Evolutionary conservation across 1,140 invertebrate genomes (phyloP).

Genomic region (Marisa cornuarietis): DNA sequence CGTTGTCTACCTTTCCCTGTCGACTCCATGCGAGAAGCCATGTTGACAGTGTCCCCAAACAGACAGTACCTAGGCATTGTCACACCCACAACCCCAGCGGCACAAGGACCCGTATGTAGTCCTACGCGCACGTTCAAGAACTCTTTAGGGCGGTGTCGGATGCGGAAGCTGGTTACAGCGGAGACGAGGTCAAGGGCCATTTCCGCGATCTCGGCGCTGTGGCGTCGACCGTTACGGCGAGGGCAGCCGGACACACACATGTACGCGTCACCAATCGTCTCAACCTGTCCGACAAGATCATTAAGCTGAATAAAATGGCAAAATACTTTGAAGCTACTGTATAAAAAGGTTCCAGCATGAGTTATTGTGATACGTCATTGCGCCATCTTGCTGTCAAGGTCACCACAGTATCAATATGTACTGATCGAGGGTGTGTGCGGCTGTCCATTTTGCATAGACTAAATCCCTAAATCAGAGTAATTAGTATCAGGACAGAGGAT

Average conservation of each 20-base stretch:
- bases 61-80: constrained; percentile 60
- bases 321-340: not conserved
- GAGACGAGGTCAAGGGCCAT: constrained; percentile 90
- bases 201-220: constrained; percentile 82
- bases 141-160: constrained; percentile 83
- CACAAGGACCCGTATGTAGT: constrained; percentile 76
- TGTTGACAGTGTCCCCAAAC: constrained; percentile 61
- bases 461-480: too few relatives aligned
- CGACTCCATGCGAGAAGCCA: constrained; percentile 60
- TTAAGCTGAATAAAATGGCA: not conserved
- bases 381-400: too few relatives aligned
- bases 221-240: constrained; percentile 80
- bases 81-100: constrained; percentile 59
- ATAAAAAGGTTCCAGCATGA: too few relatives aligned
- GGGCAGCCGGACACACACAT: constrained; percentile 93
- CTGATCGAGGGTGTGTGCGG: too few relatives aligned
- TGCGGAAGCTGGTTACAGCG: constrained; percentile 82
- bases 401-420: too few relatives aligned
- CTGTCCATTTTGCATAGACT: too few relatives aligned
- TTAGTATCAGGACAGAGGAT: too few relatives aligned
- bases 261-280: constrained; percentile 82
- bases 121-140: constrained; percentile 89
- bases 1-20: constrained; percentile 48
- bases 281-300: constrained; percentile 35
- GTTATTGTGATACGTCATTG: too few relatives aligned